Base-by-base conservation (phyloP, 2,797 vertebrate species). In the Oreochromis mossambicus region DNA sequence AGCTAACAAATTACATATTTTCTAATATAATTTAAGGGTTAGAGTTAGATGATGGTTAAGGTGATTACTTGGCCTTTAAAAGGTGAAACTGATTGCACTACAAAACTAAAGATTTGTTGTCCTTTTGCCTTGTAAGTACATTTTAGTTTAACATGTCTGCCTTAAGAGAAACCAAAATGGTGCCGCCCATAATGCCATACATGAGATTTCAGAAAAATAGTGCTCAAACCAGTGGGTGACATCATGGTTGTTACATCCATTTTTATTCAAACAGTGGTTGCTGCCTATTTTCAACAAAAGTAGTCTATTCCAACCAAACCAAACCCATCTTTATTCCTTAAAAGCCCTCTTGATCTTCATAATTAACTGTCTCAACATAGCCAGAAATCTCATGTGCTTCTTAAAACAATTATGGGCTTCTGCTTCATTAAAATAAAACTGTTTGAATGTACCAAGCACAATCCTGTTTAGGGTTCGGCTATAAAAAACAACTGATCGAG, bases 351-450 rank as follows among this genome's bases (percentile, higher is more conserved):
- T 89, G 73, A 83, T 85, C 52, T 56, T 87, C 26, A 14, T 63
- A 51, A 70, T 83, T 91, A 84, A 90, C 73, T 79, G 34, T 80
- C 89, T 83, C 77, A 88, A 86, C 81, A 92, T 91, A 84, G 54
- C 78, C 61, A 54, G 51, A 90, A 80, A 77, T 82, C 52, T 66
- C 75, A 50, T 58, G 52, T 55, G 87, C 92, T 92, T 91, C 89
- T 92, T 91, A 79, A 94, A 93, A 90, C 88, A 89, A 90, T 92
- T 92, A 91, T 52, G 26, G 83, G 80, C 83, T 29, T 80, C 43
- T 1, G 83, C 38, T 2, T 86, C 79, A 87, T 91, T 91, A 90
- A 80, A 90, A 55, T 13, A 41, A 80, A 84, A 75, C 52, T 34
- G 32, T 82, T 87, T 41, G 41, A 86, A 86, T 15, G 43, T 21